phyloP scores from a whole-genome alignment of 1,140 invertebrate species.

The Rhizoglyphus robini region DNA sequence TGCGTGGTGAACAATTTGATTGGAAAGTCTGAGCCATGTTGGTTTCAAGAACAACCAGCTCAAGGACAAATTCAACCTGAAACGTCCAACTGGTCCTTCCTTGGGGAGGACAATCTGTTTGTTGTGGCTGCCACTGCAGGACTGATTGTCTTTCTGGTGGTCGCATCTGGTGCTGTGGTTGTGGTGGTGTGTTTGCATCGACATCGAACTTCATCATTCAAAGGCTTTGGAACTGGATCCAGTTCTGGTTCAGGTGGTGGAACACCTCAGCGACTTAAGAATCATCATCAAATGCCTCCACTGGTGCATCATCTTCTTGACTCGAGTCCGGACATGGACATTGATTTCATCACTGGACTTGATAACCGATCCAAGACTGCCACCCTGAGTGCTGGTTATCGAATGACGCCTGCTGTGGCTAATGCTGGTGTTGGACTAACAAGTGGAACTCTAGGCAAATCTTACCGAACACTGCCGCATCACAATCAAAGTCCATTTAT shows the following conservation, averaged over 20 bases:
- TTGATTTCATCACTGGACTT: not conserved
- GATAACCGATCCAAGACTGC: conserved; percentile 2
- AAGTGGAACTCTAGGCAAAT: not conserved
- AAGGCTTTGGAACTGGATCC: not conserved
- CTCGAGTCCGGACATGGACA: not conserved
- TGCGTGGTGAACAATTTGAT: conserved; percentile 27
- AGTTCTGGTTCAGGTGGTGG: not conserved
- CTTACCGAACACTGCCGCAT: not conserved
- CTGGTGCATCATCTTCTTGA: not conserved
- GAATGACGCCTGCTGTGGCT: not conserved
- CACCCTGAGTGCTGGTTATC: conserved; percentile 4
- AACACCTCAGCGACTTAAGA: not conserved
- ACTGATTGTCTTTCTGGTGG: conserved; percentile 25
- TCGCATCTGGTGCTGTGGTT: conserved; percentile 23
- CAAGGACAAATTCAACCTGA: conserved; percentile 9
- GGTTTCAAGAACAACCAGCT: conserved; percentile 19
- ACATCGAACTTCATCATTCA: not conserved
- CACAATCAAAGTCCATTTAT: conserved; percentile 5
- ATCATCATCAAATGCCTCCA: not conserved
- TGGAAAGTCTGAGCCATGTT: conserved; percentile 27
- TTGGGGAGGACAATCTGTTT: conserved; percentile 28
- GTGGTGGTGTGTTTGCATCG: conserved; percentile 19
- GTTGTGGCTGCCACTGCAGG: conserved; percentile 27
- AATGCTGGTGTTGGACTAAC: not conserved
- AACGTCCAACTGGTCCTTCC: conserved; percentile 25